Conservation (phyloP, 2,888 invertebrate species). For the Opisthograptis luteolata region DNA sequence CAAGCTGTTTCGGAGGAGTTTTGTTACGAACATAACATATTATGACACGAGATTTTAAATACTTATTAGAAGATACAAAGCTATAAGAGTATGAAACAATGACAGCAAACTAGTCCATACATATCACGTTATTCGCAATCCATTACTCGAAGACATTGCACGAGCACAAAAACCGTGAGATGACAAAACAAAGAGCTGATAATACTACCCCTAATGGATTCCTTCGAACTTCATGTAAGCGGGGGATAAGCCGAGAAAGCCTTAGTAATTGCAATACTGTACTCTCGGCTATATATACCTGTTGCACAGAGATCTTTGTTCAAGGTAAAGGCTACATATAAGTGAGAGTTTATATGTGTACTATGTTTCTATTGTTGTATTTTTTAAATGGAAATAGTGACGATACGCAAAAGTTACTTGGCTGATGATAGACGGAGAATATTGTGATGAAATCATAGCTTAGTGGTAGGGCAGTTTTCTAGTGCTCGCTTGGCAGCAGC, state of each 20-base stretch:
- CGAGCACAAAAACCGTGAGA: constrained; percentile 26
- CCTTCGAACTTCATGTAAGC: constrained; percentile 31
- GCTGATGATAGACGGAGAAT: too few relatives aligned
- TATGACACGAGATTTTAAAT: background rate
- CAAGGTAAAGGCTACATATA: background rate
- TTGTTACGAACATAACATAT: too few relatives aligned
- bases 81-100: constrained; percentile 1
- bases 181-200: constrained; percentile 37
- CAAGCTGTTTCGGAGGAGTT: too few relatives aligned
- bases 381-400: background rate
- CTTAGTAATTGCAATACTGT: constrained; percentile 36
- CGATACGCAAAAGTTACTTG: too few relatives aligned
- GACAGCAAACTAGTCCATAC: constrained; percentile 12
- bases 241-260: constrained; percentile 37
- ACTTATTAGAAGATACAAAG: background rate
- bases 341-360: background rate
- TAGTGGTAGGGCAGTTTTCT: too few relatives aligned
- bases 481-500: too few relatives aligned
- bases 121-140: constrained; percentile 6
- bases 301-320: constrained; percentile 23
- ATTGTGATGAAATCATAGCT: too few relatives aligned
- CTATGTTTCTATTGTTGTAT: background rate
- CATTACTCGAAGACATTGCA: constrained; percentile 20
- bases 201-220: constrained; percentile 41
- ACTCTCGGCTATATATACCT: constrained; percentile 23